Base-by-base conservation (phyloP, 1,140 invertebrate genomes). In the Bombus turneri region DNA sequence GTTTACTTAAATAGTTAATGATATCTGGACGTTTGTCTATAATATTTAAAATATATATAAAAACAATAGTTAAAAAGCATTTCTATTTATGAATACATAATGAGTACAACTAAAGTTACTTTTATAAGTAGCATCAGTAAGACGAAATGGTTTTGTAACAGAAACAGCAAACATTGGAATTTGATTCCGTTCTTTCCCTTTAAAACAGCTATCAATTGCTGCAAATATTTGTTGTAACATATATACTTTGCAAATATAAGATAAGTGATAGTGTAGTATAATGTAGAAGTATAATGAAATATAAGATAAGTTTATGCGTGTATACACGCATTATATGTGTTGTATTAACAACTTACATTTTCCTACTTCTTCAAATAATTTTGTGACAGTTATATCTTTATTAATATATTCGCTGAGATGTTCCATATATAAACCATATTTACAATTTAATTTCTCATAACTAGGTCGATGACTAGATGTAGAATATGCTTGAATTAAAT, bases 401-500 rank as follows among this genome's bases (percentile, higher is more conserved):
- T 71, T 90, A 31, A 94, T 92, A 87, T 92, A 93, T 93, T 94
- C 92, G 64, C 91, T 89, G 3, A 94, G 79, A 86, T 93, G 92
- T 41, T 86, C 91, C 12, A 92, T 76, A 37, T 94, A 94, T 8
- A 93, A 87, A 76, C 93, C 93, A 83, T 88, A 92, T n/a, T 92
- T 86, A 73, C 83, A 90, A 15, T 85, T 91, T 39, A 62, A 82
- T 86, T 89, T 85, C 86, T 94, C 93, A 57, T 93, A 94, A 87
- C 92, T 93, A 18, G 93, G 92, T 34, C 92, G 85, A 87, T 93
- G 81, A 85, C 91, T 91, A 34, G 93, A 94, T 15, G 93, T 94
- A 8, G 93, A 94, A 72, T 94, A 94, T 13, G 93, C 93, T 88
- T 91, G 93, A 57, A 94, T 86, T 86, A 94, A 92, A 90, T 94